phyloP scores from a whole-genome alignment of 2,113 vertebrate species.

The Bostrychus sinensis region DNA sequence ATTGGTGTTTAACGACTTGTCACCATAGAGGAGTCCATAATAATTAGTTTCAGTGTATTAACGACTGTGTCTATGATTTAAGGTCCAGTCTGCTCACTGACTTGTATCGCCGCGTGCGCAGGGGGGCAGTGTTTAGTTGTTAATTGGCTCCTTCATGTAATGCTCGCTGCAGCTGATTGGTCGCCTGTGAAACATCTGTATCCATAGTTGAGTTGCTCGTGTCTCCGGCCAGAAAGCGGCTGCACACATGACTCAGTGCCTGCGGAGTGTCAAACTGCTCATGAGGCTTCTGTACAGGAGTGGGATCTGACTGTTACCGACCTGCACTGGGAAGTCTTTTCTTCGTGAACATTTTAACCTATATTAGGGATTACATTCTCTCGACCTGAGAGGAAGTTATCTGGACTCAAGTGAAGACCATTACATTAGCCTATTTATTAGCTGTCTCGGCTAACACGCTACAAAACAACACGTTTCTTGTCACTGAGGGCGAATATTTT shows the following conservation, averaged over 20 bases:
- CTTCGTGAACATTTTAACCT: not conserved
- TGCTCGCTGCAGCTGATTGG: constrained; percentile 59
- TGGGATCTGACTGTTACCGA: not conserved
- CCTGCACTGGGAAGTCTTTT: not conserved
- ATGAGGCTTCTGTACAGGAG: not conserved
- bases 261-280: not conserved
- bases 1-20: not conserved
- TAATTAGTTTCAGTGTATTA: no score
- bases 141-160: constrained; percentile 43
- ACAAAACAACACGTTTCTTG: not conserved
- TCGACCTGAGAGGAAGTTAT: constrained; percentile 20
- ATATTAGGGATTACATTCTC: not conserved
- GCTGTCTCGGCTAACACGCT: not conserved
- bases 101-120: constrained; percentile 31
- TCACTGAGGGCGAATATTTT: not conserved
- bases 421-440: constrained; percentile 1
- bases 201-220: constrained; percentile 55
- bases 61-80: no score
- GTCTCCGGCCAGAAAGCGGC: constrained; percentile 66
- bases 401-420: not conserved
- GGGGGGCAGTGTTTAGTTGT: constrained; percentile 67
- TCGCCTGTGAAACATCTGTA: constrained; percentile 67
- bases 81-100: not conserved
- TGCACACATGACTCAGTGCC: constrained; percentile 23
- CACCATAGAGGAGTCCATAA: not conserved